phyloP scores from a whole-genome alignment of 2,888 invertebrate genomes.

The Chrysomela aeneicollis region DNA sequence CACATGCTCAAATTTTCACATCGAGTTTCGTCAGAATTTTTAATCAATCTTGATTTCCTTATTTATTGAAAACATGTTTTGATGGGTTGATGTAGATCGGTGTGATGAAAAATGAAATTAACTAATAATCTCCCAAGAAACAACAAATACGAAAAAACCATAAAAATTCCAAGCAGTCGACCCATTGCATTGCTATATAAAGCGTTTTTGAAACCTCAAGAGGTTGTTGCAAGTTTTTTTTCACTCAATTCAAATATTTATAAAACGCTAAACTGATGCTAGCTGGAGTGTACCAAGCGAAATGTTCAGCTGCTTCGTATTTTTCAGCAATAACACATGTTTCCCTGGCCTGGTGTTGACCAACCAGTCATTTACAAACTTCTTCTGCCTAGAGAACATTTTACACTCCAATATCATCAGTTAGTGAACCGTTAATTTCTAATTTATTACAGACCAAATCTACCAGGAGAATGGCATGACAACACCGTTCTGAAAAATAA shows the following conservation, averaged over 20 bases:
- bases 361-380: not conserved
- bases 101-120: no score
- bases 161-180: no score
- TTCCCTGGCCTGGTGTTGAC: not conserved
- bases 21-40: no score
- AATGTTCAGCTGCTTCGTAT: not conserved
- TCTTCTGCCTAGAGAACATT: constrained; percentile 10
- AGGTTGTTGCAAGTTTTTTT: not conserved
- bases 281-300: constrained; percentile 11
- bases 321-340: constrained; percentile 8
- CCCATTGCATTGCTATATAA: no score
- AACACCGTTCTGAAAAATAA: constrained; percentile 31
- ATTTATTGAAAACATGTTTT: no score
- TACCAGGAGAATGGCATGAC: constrained; percentile 19
- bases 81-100: no score
- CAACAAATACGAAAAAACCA: no score
- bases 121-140: no score
- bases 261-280: constrained; percentile 7
- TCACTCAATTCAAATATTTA: constrained; percentile 1
- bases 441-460: constrained; percentile 22
- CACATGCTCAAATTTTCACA: no score
- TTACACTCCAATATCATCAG: constrained; percentile 23
- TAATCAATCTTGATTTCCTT: no score
- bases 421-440: constrained; percentile 22
- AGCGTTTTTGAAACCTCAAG: no score